Base-by-base conservation (phyloP, 2,888 invertebrate species). In the Drosophila mayaguana region DNA sequence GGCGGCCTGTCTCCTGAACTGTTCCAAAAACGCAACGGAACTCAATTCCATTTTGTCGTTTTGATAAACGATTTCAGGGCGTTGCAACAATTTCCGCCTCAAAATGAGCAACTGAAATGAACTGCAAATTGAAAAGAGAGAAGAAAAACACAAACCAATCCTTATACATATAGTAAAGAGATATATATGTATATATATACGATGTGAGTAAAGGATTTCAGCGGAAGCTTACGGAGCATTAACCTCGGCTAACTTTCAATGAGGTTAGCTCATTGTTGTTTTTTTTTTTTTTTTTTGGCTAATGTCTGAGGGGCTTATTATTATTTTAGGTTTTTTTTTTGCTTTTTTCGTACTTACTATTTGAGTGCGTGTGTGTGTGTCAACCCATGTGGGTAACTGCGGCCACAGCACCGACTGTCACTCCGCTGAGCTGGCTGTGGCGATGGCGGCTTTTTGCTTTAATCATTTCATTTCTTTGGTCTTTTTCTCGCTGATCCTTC, bases 11-110 rank as follows among this genome's bases (percentile, higher is more conserved):
- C 22, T 38, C 50, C 50, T 14, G 54, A 63, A 63, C 32, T n/a
- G 69, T 63, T 60, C 60, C 65, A 65, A 60, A 76, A 72, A 66
- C 63, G 64, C 70, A 84, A 81, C 90, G 90, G 87, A 87, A 86
- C 86, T 90, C 90, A 88, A 90, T 85, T 90, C 83, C 90, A 86
- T 89, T 85, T 90, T 89, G 88, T 89, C 86, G 80, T 89, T 90
- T 84, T 89, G 88, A 90, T 89, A 90, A 89, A 90, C 90, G 90
- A 90, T 90, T 90, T 75, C 82, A 76, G 88, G 90, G 88, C 88
- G 88, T 89, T 89, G 88, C 88, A 89, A 88, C 90, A 90, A 90
- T 89, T 89, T 89, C 88, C 88, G 90, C 90, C 86, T 81, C 72
- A 81, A 88, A 90, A 88, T 81, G 86, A 88, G 73, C 54, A 36